Base-by-base conservation (phyloP, 2,888 invertebrate species). In the Cyrtodaria siliqua region DNA sequence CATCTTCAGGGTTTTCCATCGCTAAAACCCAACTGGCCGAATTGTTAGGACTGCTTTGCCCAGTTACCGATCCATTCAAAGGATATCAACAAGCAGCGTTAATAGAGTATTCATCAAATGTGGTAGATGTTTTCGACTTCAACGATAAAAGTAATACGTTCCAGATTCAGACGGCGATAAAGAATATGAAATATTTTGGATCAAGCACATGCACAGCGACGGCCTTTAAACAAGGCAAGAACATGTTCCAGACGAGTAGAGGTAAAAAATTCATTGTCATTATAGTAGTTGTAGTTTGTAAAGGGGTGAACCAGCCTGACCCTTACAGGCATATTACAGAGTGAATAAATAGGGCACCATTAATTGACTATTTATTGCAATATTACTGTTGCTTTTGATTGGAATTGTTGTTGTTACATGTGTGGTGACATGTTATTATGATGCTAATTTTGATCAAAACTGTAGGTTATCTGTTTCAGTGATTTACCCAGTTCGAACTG, bases 81-180 rank as follows among this genome's bases (percentile, higher is more conserved):
- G n/a, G 20, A 8, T 42, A 42, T 29, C 60, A 60, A 27, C 14
- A 27, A 12, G 33, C 33, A 33, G 33, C 33, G 33, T 12, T 33
- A 8, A 33, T 33, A 33, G 6, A 33, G 12, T 66, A 49, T 40
- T 66, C 66, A 3, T 24, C 56, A 1, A 23, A 3, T 20, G 57
- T 49, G 0, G 12, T 18, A n/a, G 56, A 57, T 27, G 47, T 56
- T 2, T 66, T 66, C 47, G 66, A 66, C 24, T 66, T 66, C 26
- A 27, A 66, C 24, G 66, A 57, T 33, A 57, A 66, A 20, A 23
- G 47, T n/a, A 29, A 33, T 14, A 66, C 66, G 2, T 2, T 6
- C 8, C 47, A 42, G 12, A 33, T 66, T 12, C 47, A 66, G 33
- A 12, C 16, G 14, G 57, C 56, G 6, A 57, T 66, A 8, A 66